Conservation (phyloP, 1,140 invertebrate genomes). For the Whitmania pigra region DNA sequence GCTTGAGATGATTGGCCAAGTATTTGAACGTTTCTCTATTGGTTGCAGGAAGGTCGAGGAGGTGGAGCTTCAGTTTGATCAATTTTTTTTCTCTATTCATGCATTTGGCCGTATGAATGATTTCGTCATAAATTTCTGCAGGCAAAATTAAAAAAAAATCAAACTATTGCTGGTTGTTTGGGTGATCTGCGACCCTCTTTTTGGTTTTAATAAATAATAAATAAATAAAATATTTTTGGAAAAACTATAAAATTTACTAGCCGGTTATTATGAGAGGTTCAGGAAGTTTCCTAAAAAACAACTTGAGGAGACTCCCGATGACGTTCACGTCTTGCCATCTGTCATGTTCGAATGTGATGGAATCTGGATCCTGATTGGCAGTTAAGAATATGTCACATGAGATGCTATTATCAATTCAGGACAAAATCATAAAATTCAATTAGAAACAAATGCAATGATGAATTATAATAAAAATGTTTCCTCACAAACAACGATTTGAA, state of each 20-base stretch:
- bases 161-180: too few relatives aligned
- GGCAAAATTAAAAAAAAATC: neutral
- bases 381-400: neutral
- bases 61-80: slow-evolving; percentile 60
- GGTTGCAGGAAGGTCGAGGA: slow-evolving; percentile 64
- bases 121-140: slow-evolving; percentile 74
- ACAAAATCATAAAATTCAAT: too few relatives aligned
- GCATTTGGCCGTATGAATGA: slow-evolving; percentile 79
- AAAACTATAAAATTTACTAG: slow-evolving; percentile 14
- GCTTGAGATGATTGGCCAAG: slow-evolving; percentile 71
- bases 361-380: slow-evolving; percentile 33
- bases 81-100: slow-evolving; percentile 59
- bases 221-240: neutral
- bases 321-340: slow-evolving; percentile 44
- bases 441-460: too few relatives aligned
- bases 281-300: slow-evolving; percentile 78
- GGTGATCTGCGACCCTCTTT: too few relatives aligned
- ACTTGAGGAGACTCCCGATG: slow-evolving; percentile 60
- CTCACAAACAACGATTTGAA: too few relatives aligned
- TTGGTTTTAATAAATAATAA: too few relatives aligned
- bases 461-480: too few relatives aligned
- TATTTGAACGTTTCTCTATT: slow-evolving; percentile 84
- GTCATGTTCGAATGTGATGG: slow-evolving; percentile 39
- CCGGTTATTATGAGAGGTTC: slow-evolving; percentile 74
- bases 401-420: too few relatives aligned